Evolutionary conservation across 2,797 vertebrate genomes (phyloP).

Genomic region (Malacoraja senta): DNA sequence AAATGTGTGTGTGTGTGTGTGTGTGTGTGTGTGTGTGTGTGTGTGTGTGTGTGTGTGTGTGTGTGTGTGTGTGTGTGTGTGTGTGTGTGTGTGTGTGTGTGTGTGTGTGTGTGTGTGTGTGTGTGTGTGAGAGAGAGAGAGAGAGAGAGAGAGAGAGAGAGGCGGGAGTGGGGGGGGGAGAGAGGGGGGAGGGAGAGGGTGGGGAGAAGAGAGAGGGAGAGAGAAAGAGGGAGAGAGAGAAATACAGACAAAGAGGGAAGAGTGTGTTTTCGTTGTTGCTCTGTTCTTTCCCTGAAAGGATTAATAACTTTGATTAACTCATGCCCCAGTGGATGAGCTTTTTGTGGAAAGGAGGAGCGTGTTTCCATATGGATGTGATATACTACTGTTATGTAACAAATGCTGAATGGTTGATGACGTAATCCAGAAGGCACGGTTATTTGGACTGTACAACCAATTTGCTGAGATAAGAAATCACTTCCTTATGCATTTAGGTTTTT

Average conservation of each 20-base stretch:
- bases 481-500: background rate
- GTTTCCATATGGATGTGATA: slow-evolving; percentile 43
- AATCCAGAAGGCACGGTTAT: slow-evolving; percentile 10
- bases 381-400: slow-evolving; percentile 46
- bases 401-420: slow-evolving; percentile 44
- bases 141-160: too few species aligned
- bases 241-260: background rate
- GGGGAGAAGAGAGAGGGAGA: too few species aligned
- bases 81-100: too few species aligned
- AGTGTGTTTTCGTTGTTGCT: slow-evolving; percentile 42
- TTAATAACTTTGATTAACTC: slow-evolving; percentile 51
- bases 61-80: too few species aligned
- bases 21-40: too few species aligned
- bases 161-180: too few species aligned
- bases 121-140: slow-evolving; percentile 2
- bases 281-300: slow-evolving; percentile 44
- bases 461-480: slow-evolving; percentile 31
- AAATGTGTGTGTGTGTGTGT: too few species aligned
- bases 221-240: too few species aligned
- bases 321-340: slow-evolving; percentile 54
- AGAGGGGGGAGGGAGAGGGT: accelerated
- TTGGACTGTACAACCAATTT: background rate
- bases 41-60: too few species aligned
- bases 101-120: too few species aligned
- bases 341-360: slow-evolving; percentile 42